Percentiles rank a stretch among this genome's conserved stretches.
These are phyloP conservation scores for Andrena marginata DNA, from an alignment of 2,888 invertebrate species.

Conservation along the genomic window DNA sequence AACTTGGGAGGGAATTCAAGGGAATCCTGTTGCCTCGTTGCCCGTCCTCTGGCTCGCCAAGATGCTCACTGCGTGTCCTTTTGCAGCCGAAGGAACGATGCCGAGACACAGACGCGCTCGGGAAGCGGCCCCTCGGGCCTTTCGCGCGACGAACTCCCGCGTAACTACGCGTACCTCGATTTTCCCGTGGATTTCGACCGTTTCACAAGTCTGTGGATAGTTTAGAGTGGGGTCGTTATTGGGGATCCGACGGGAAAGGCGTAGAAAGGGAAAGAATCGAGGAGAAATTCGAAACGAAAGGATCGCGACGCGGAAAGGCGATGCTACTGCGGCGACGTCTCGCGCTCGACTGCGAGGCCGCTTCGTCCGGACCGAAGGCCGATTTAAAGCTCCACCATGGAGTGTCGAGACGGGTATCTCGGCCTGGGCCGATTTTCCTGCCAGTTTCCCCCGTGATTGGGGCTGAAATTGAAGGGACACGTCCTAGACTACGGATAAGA, in stretches of 20 bases:
- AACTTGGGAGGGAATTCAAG: background rate
- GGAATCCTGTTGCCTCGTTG: constrained; percentile 10
- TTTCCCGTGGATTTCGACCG: background rate
- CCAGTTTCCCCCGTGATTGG: constrained; percentile 43
- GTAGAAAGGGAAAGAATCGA: background rate
- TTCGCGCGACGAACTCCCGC: constrained; percentile 27
- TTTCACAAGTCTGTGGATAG: too few species aligned
- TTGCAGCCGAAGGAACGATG: background rate
- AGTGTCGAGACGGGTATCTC: constrained; percentile 33
- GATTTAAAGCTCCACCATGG: constrained; percentile 52
- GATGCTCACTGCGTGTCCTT: background rate
- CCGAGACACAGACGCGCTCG: constrained; percentile 2
- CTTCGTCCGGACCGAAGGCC: constrained; percentile 43
- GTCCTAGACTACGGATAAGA: constrained; percentile 17
- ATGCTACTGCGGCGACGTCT: constrained; percentile 64
- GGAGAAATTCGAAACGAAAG: background rate
- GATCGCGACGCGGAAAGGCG: constrained; percentile 27
- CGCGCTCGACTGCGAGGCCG: constrained; percentile 67
- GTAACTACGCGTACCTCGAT: background rate
- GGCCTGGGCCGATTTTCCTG: constrained; percentile 50
- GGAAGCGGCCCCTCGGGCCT: background rate
- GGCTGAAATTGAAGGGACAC: constrained; percentile 47
- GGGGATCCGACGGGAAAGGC: background rate
- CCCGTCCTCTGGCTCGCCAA: background rate
- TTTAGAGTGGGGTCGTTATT: background rate